Evolutionary conservation across 2,797 vertebrate genomes (phyloP).

Genomic region (Peromyscus attwateri): DNA sequence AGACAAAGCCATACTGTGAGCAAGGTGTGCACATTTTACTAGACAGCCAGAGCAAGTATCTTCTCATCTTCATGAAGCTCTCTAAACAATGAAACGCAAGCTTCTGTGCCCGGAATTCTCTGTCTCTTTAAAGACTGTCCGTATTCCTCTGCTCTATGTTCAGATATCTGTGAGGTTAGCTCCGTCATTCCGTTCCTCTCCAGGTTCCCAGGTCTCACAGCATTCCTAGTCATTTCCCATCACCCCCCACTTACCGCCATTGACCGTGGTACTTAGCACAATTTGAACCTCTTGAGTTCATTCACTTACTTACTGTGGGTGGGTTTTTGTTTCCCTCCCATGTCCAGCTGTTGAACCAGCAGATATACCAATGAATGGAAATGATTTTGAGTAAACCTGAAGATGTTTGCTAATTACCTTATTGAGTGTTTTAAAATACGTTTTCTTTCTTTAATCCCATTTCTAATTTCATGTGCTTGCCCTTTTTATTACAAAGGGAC

Average conservation of each 20-base stretch:
- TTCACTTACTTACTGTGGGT: not conserved
- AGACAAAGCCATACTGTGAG: not conserved
- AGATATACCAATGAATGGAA: too few relatives aligned
- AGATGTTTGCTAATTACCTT: constrained; percentile 14
- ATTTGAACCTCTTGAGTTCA: not conserved
- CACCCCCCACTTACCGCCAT: not conserved
- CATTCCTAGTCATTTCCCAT: not conserved
- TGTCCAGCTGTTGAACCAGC: too few relatives aligned
- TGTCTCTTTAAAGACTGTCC: not conserved
- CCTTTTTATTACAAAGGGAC: constrained; percentile 64
- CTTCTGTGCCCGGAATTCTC: not conserved
- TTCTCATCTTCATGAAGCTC: not conserved
- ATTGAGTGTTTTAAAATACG: constrained; percentile 58
- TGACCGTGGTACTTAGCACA: not conserved
- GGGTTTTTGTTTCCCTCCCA: not conserved
- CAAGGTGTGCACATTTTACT: not conserved
- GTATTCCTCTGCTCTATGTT: not conserved
- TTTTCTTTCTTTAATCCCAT: constrained; percentile 37
- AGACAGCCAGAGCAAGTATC: not conserved
- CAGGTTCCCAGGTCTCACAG: not conserved
- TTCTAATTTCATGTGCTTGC: constrained; percentile 65
- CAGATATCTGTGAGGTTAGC: not conserved
- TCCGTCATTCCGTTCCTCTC: not conserved
- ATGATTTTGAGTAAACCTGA: too few relatives aligned
- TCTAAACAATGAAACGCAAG: not conserved